Evolutionary conservation across 2,797 vertebrate genomes (phyloP), one percentile per base, ranked within the genome.

Genomic region (Pelobates cultripes): DNA sequence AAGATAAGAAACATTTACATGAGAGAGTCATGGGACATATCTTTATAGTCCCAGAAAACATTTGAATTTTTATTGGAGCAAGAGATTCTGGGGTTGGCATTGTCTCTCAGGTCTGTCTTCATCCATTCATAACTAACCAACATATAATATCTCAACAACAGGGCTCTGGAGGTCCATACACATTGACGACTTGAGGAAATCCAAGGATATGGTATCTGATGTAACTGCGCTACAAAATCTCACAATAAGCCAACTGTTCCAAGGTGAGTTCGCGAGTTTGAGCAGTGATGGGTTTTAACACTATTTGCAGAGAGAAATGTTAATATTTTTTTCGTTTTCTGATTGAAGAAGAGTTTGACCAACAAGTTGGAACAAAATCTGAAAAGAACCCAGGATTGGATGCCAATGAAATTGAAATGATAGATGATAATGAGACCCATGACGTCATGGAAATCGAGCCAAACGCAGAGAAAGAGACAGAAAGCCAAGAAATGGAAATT

Each of bases 91-190:
- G n/a, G 4, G n/a, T 4, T 4, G 15, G 60, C 4, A 14, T 4
- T 4, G 2, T 63, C 7, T 63, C 15, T 17, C 4, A 2, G 60
- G 13, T 3, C 60, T 63, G 4, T 67, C 14, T 7, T 61, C 57
- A 4, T 61, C 4, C 47, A 51, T 51, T 51, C 47, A 51, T 6
- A 41, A 13, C 14, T 28, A 1, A 28, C 28, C 28, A 41, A 9
- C 4, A 8, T 74, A 61, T 44, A 41, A 57, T 69, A 40, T 68
- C 41, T 60, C 67, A 53, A 43, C 74, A 43, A 0, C 3, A 99
- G 98, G 96, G 2, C 94, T 95, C 13, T 99, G 97, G 98, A 95
- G 86, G 78, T 97, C 97, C 0, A 94, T 97, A 87, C 98, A 99
- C 77, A 96, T 99, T 0, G 98, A 99, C 0, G 98, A 99, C 87